Evolutionary conservation across 2,888 invertebrate genomes (phyloP).

Genomic region (Drosophila leonis): DNA sequence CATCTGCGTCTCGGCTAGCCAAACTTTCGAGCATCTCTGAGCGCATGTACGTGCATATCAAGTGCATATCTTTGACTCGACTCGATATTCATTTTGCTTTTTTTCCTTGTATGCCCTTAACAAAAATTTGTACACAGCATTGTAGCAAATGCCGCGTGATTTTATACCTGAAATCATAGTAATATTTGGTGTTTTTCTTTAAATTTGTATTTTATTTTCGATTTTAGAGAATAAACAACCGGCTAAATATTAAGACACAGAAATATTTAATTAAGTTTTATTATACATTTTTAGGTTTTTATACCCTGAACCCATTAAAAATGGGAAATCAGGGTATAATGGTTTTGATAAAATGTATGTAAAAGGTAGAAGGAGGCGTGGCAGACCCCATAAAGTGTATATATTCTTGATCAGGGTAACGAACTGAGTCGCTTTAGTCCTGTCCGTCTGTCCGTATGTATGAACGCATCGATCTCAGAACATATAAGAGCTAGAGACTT

Average conservation of each 20-base stretch:
- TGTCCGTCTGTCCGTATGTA: too few relatives aligned
- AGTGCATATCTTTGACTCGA: conserved; percentile 63
- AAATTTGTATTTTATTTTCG: background rate
- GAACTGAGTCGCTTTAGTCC: too few relatives aligned
- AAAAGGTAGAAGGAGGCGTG: too few relatives aligned
- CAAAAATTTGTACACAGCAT: conserved; percentile 4
- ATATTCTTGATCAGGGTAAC: too few relatives aligned
- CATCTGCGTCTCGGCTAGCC: conserved; percentile 60
- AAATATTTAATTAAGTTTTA: background rate
- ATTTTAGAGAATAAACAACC: background rate
- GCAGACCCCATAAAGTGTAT: too few relatives aligned
- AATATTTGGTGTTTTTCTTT: background rate
- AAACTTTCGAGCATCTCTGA: conserved; percentile 68
- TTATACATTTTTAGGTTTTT: background rate
- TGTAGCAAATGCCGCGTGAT: background rate
- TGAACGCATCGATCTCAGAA: too few relatives aligned
- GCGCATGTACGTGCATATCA: conserved; percentile 58
- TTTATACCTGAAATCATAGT: background rate
- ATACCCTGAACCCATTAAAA: too few relatives aligned
- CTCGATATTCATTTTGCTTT: conserved; percentile 35
- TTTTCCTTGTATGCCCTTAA: conserved; percentile 16
- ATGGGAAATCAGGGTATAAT: too few relatives aligned
- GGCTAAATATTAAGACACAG: too few relatives aligned
- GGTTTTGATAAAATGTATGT: too few relatives aligned
- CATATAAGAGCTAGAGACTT: too few relatives aligned